Percentiles rank a stretch among this genome's conserved stretches.
These are phyloP conservation scores for Rousettus leschenaultii DNA, from an alignment of 2,113 vertebrate genomes.

Conservation along the genomic window DNA sequence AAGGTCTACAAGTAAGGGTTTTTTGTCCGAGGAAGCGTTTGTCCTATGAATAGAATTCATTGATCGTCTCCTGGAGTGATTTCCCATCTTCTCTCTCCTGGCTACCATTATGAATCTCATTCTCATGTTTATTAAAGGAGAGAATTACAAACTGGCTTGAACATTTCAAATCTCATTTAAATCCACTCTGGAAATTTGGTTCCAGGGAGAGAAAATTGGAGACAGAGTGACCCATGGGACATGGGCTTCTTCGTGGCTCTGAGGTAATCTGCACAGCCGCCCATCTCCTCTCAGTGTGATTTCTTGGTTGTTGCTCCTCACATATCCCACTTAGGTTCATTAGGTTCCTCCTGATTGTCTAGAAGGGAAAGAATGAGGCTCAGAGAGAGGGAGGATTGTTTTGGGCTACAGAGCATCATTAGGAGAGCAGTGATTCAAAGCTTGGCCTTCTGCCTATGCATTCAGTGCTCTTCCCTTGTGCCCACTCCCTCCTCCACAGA, in stretches of 20 bases:
- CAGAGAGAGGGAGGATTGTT: background rate
- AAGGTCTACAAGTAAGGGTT: background rate
- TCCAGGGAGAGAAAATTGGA: background rate
- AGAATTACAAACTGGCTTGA: slow-evolving; percentile 17
- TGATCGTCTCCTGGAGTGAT: slow-evolving; percentile 43
- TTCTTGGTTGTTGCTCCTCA: background rate
- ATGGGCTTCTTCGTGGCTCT: background rate
- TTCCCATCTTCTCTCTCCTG: slow-evolving; percentile 57
- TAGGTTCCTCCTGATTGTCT: background rate
- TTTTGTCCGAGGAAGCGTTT: slow-evolving; percentile 53
- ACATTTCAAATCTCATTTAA: slow-evolving; percentile 46
- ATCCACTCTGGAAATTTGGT: slow-evolving; percentile 37
- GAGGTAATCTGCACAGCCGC: background rate
- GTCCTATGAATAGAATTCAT: slow-evolving; percentile 61
- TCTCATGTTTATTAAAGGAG: slow-evolving; percentile 58
- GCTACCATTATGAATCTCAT: slow-evolving; percentile 52
- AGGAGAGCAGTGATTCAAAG: background rate
- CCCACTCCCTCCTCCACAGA: background rate
- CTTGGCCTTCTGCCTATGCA: background rate
- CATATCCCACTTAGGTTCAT: background rate
- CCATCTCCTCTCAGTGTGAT: background rate
- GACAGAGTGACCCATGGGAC: background rate
- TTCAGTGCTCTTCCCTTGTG: background rate
- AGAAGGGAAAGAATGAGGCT: background rate
- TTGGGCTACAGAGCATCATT: background rate